Base-by-base conservation (phyloP, 2,797 vertebrate genomes). In the Phrynocephalus vlangalii region DNA sequence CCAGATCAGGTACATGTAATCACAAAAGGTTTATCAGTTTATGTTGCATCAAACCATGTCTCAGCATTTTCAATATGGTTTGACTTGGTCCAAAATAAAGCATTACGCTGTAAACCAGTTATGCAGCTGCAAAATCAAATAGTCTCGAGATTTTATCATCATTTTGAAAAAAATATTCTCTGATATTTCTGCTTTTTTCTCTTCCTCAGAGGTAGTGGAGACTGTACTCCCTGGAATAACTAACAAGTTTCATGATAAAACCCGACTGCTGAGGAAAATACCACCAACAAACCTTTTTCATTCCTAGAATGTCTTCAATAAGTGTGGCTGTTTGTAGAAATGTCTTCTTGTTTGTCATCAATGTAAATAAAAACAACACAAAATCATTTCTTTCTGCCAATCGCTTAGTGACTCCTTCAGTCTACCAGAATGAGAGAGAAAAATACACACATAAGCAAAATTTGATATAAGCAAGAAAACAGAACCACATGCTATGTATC, bases 301-400 rank as follows among this genome's bases (percentile, higher is more conserved):
- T 98, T 79, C 98, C 98, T 91, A 99, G 96, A 93, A 99, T 99
- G 94, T 99, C 99, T 96, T 99, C 99, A 88, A 99, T 99, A 83
- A 99, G 97, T 0, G 99, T 99, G 67, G 99, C 98, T 33, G 99
- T 99, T 96, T 99, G 99, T 15, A 99, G 97, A 94, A 99, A 99
- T 86, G 98, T 99, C 96, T 99, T 99, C 95, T 99, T 99, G 96
- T 99, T 99, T 77, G 98, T 99, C 98, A 99, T 99, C 90, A 99
- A 94, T 78, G 98, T 99, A 95, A 99, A 99, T 84, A 99, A 97
- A 94, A 99, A 99, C 90, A 99, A 96, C 91, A 99, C 98, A 91
- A 99, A 99, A 95, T 99, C 98, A 3, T 99, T 98, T 94, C 98
- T 97, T 20, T 98, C 98, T 15, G 99, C 98, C 93, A 99, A 92